Conservation (phyloP, 2,888 invertebrate species). For the Scaptomyza cyrtandrae region DNA sequence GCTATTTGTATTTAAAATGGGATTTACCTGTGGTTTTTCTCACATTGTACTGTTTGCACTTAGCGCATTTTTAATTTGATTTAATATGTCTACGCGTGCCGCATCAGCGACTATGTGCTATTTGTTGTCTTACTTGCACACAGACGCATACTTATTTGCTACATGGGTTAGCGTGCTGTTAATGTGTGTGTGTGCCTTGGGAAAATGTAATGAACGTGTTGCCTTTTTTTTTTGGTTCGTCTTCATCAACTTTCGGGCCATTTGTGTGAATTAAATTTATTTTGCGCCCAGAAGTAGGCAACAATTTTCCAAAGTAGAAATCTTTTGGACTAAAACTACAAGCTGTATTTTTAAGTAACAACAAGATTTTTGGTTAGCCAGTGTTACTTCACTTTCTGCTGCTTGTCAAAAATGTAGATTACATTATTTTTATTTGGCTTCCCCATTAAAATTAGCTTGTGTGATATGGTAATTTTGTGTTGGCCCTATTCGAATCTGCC, state of each 20-base stretch:
- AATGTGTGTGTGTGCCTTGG: conserved; percentile 14
- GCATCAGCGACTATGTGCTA: conserved; percentile 34
- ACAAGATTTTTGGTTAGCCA: conserved; percentile 6
- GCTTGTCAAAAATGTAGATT: conserved; percentile 50
- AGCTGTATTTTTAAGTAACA: conserved; percentile 12
- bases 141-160: not conserved
- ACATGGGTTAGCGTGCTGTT: conserved; percentile 23
- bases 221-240: not conserved
- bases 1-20: conserved; percentile 79
- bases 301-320: conserved; percentile 47
- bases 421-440: conserved; percentile 47
- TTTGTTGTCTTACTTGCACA: conserved; percentile 28
- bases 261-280: conserved; percentile 65
- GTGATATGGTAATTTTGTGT: conserved; percentile 64
- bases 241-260: conserved; percentile 35
- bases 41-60: conserved; percentile 64
- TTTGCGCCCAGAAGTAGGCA: conserved; percentile 42
- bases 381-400: not conserved
- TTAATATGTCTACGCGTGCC: conserved; percentile 77
- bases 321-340: conserved; percentile 41
- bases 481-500: conserved; percentile 21
- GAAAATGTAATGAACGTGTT: conserved; percentile 44
- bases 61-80: conserved; percentile 79
- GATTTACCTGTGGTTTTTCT: conserved; percentile 76
- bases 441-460: conserved; percentile 37